These are phyloP conservation scores for Melolontha melolontha DNA, from an alignment of 2,888 invertebrate genomes.

Conservation along the genomic window DNA sequence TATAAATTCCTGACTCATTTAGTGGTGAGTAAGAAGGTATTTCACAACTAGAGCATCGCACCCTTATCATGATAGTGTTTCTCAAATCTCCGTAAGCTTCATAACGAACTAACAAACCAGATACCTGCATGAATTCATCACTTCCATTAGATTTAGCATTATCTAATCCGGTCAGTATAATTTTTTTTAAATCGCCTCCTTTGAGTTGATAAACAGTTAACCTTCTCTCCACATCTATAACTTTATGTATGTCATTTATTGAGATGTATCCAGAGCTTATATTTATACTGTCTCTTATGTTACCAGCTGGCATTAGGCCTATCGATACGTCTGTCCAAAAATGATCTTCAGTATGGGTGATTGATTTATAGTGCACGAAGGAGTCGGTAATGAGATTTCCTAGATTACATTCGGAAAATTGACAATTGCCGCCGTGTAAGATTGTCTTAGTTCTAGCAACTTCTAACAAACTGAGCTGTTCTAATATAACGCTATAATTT, in stretches of 20 bases:
- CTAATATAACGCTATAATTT: no score
- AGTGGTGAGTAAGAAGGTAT: neutral
- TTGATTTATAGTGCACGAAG: slow-evolving; percentile 5
- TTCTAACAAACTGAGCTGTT: slow-evolving; percentile 8
- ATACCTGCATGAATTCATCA: slow-evolving; percentile 11
- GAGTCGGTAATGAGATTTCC: slow-evolving; percentile 25
- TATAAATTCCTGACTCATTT: neutral
- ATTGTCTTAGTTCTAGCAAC: neutral
- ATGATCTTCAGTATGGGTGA: neutral
- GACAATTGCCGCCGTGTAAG: neutral
- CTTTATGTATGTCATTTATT: neutral
- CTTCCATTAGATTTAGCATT: neutral
- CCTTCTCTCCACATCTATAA: neutral
- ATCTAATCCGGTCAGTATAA: neutral
- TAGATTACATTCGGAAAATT: slow-evolving; percentile 11
- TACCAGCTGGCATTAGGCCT: slow-evolving; percentile 1
- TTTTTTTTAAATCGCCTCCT: neutral
- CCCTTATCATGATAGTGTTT: neutral
- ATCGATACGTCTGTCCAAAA: slow-evolving; percentile 8
- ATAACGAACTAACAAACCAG: slow-evolving; percentile 4
- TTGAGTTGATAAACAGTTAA: neutral
- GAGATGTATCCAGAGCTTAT: neutral
- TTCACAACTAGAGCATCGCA: neutral
- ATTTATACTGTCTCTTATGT: neutral
- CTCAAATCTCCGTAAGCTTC: neutral